Base-by-base conservation (phyloP, 2,888 invertebrate genomes). In the Xanthia icteritia region DNA sequence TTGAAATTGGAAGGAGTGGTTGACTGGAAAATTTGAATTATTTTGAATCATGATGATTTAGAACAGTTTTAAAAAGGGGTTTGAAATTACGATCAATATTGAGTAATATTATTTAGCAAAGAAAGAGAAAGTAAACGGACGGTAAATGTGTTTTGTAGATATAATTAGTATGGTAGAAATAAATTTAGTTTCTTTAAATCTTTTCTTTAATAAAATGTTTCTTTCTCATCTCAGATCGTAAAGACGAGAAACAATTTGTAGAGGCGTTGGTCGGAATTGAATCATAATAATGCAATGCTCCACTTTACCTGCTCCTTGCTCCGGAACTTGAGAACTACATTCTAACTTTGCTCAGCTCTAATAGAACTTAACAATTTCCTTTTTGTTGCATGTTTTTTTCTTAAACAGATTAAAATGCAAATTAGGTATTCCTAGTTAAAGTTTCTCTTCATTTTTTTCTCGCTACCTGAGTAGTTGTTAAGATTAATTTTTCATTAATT, bases 241-340 rank as follows among this genome's bases (percentile, higher is more conserved):
- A 83, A 67, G 71, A 36, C 39, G 51, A 63, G 42, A 74, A 74
- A 84, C 81, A 67, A 81, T 81, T 82, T 76, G 82, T 66, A 45
- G 27, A 76, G 60, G 82, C 82, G 77, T 82, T 65, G 77, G 60
- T 72, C 17, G 72, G 77, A 82, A 82, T 85, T 82, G 85, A 82
- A 82, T 82, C 82, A 82, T 82, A 82, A 67, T 82, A 82, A 84
- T 82, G 56, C 81, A 81, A 81, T 81, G 74, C 58, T 74, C 82
- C 69, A 81, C 81, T 84, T 63, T 82, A 82, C 71, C 60, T 76
- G 71, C 71, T 76, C 27, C 72, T 54, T 69, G 56, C 54, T 76
- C 60, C 39, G 48, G 71, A 76, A 85, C 71, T 85, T 82, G 72
- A 85, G 67, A 82, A 77, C 69, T 76, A 65, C 69, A 82, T 82